phyloP scores from a whole-genome alignment of 2,797 vertebrate species.

The Lagorchestes hirsutus region DNA sequence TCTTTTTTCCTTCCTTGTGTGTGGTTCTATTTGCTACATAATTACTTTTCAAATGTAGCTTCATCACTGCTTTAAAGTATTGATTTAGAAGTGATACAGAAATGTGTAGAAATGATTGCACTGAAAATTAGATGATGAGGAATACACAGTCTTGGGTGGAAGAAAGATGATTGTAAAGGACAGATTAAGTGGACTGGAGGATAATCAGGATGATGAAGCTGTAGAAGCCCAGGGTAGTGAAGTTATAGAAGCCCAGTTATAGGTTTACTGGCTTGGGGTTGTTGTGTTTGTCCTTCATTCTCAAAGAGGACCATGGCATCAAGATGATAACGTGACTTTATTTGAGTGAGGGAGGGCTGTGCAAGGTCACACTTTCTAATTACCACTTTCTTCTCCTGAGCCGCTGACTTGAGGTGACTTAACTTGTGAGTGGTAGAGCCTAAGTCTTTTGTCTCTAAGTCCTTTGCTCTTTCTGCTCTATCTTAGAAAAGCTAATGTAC shows the following conservation, averaged over 20 bases:
- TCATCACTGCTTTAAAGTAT: background rate
- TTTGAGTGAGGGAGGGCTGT: no score
- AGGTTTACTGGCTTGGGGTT: no score
- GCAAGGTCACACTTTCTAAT: no score
- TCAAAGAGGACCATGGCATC: no score
- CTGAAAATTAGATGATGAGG: background rate
- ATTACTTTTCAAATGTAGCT: background rate
- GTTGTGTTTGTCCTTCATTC: no score
- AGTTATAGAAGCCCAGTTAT: no score
- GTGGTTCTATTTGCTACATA: background rate
- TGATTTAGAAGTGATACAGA: background rate
- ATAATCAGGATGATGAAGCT: background rate
- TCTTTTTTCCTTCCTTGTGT: background rate
- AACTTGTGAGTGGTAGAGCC: background rate
- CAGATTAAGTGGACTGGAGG: background rate
- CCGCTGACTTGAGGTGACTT: background rate
- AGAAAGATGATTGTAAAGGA: background rate
- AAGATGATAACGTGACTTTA: no score
- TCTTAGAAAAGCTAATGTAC: background rate
- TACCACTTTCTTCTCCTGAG: no score
- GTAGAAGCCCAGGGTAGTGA: background rate
- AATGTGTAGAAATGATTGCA: background rate
- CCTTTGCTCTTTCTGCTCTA: background rate
- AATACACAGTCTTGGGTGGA: background rate
- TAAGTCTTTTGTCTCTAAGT: background rate